These are phyloP conservation scores for Rhea americana DNA, from an alignment of 2,113 vertebrate genomes.

Conservation along the genomic window DNA sequence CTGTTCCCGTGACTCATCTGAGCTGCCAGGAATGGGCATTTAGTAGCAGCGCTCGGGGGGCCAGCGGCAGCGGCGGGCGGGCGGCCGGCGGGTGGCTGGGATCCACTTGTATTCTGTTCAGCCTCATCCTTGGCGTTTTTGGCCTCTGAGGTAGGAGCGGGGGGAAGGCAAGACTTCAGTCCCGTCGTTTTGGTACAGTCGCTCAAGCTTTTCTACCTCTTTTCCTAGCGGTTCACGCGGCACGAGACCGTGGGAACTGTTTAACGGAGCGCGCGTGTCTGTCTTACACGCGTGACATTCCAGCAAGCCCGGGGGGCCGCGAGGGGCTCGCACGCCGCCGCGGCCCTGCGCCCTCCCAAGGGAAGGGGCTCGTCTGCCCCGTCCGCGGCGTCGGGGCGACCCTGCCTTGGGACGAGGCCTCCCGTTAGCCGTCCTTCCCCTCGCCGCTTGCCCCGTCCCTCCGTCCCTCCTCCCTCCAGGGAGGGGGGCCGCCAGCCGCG, in stretches of 20 bases:
- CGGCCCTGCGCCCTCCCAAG: too few species aligned
- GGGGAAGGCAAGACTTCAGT: background rate
- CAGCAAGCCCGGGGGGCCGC: too few species aligned
- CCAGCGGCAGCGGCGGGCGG: constrained; percentile 47
- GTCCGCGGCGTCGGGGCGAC: too few species aligned
- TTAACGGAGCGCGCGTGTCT: background rate
- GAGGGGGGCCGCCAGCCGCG: too few species aligned
- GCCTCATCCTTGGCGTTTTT: constrained; percentile 49
- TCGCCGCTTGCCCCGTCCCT: too few species aligned
- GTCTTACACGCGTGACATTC: background rate
- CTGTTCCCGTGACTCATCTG: constrained; percentile 91
- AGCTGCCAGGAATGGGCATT: constrained; percentile 94
- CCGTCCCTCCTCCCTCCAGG: too few species aligned
- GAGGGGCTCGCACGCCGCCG: too few species aligned
- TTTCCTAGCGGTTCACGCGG: background rate
- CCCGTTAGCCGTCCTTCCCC: too few species aligned
- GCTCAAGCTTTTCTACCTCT: background rate
- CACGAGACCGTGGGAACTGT: background rate
- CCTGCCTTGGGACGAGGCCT: too few species aligned
- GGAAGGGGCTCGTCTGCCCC: too few species aligned
- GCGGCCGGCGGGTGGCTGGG: constrained; percentile 76
- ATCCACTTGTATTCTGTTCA: constrained; percentile 36
- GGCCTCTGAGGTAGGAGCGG: constrained; percentile 29
- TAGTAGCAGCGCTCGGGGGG: constrained; percentile 78
- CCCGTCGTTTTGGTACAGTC: background rate